phyloP scores from a whole-genome alignment of 2,113 vertebrate genomes.

The Rissa tridactyla region DNA sequence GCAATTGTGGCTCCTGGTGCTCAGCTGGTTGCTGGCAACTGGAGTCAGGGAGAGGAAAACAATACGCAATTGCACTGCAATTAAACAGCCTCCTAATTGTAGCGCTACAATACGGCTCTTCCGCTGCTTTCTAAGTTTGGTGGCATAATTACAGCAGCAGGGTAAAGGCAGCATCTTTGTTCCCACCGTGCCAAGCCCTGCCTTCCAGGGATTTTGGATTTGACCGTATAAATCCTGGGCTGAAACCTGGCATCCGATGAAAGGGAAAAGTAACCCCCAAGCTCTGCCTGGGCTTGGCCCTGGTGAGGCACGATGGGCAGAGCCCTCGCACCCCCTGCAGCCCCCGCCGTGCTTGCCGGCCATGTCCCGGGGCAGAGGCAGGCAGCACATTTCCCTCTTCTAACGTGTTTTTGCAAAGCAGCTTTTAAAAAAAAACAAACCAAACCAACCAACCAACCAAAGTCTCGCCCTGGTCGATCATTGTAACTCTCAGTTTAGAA shows the following conservation, averaged over 20 bases:
- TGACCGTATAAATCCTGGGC: background rate
- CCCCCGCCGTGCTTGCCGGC: background rate
- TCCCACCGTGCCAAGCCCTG: slow-evolving; percentile 1
- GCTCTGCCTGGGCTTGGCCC: background rate
- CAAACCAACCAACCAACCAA: background rate
- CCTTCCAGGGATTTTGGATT: slow-evolving; percentile 61
- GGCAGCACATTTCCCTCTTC: background rate
- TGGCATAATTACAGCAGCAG: slow-evolving; percentile 43
- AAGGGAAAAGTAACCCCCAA: background rate
- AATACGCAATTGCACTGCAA: background rate
- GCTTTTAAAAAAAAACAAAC: background rate
- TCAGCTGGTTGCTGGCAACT: background rate
- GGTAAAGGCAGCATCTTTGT: slow-evolving; percentile 14
- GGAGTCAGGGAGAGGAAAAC: background rate
- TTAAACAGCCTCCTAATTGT: slow-evolving; percentile 48
- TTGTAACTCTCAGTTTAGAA: slow-evolving; percentile 41
- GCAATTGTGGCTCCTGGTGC: background rate
- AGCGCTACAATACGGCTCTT: slow-evolving; percentile 33
- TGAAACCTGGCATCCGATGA: background rate
- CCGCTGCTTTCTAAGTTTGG: slow-evolving; percentile 68
- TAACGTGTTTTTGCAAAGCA: background rate
- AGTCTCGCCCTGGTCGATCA: background rate
- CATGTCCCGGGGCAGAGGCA: background rate
- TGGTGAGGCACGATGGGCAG: background rate
- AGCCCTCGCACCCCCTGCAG: background rate